Evolutionary conservation across 2,888 invertebrate genomes (phyloP).

Genomic region (Chrysina gloriosa): DNA sequence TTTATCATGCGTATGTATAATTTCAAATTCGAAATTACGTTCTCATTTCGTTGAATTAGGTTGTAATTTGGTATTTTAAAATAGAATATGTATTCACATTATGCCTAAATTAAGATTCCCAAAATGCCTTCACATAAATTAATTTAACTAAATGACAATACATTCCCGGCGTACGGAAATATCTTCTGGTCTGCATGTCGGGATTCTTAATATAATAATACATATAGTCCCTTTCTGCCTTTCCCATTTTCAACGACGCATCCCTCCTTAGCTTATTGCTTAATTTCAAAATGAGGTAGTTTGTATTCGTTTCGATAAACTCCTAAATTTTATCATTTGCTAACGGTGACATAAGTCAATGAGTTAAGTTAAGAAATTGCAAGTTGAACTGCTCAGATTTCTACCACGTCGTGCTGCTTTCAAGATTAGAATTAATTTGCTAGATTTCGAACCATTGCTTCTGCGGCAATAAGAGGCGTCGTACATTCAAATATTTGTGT

Average conservation of each 20-base stretch:
- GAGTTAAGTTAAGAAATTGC: not conserved
- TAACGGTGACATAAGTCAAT: not conserved
- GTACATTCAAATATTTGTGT: not conserved
- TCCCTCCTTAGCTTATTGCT: not conserved
- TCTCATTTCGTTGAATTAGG: too few species aligned
- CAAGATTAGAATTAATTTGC: too few species aligned
- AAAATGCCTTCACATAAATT: slow-evolving; percentile 19
- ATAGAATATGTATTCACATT: not conserved
- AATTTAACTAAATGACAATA: slow-evolving; percentile 15
- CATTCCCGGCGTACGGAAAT: slow-evolving; percentile 53
- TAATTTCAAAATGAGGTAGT: slow-evolving; percentile 17
- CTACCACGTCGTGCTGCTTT: not conserved
- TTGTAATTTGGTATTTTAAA: not conserved
- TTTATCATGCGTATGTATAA: too few species aligned
- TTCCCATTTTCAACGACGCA: not conserved
- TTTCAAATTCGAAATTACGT: too few species aligned
- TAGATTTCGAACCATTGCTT: too few species aligned
- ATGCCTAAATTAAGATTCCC: not conserved
- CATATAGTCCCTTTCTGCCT: not conserved
- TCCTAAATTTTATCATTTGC: slow-evolving; percentile 11
- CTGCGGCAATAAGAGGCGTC: not conserved
- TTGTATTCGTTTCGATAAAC: not conserved
- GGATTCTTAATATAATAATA: slow-evolving; percentile 32
- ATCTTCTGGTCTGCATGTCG: slow-evolving; percentile 56
- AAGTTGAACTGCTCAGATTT: slow-evolving; percentile 3